A percentile compares a stretch with the other conserved stretches of the same genome.
Evolutionary conservation across 35 echinoderm and acorn worm species (phyloP).

Genomic region (Patiria miniata): DNA sequence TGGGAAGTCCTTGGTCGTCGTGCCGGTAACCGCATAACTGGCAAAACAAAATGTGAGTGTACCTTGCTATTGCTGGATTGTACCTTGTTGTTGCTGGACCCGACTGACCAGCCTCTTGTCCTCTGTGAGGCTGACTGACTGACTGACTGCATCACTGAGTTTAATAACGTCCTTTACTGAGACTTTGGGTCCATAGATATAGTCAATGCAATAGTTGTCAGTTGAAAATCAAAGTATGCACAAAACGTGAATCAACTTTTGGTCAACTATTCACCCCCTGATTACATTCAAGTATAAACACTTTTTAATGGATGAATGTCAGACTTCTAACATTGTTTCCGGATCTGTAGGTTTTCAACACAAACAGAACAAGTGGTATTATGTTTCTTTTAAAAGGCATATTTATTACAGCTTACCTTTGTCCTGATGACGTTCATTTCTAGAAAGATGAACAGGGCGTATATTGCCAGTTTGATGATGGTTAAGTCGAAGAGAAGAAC

Average conservation of each 20-base stretch:
- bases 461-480: not conserved
- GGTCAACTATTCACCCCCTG: no score
- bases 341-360: no score
- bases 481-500: constrained; percentile 35
- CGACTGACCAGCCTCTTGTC: not conserved
- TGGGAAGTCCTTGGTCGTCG: not conserved
- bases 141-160: not conserved
- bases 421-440: constrained; percentile 34
- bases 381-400: no score
- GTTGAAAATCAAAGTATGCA: no score
- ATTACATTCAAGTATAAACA: no score
- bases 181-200: not conserved
- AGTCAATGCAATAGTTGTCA: no score
- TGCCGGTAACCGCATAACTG: constrained; percentile 30
- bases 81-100: not conserved
- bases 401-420: not conserved
- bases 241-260: no score
- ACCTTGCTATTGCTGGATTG: not conserved
- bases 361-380: no score
- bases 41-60: not conserved
- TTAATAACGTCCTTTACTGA: not conserved
- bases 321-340: no score
- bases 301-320: no score
- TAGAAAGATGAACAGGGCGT: not conserved
- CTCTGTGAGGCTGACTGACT: not conserved